Evolutionary conservation across 2,797 vertebrate species (phyloP).

Genomic region (Enteromius radiatus): DNA sequence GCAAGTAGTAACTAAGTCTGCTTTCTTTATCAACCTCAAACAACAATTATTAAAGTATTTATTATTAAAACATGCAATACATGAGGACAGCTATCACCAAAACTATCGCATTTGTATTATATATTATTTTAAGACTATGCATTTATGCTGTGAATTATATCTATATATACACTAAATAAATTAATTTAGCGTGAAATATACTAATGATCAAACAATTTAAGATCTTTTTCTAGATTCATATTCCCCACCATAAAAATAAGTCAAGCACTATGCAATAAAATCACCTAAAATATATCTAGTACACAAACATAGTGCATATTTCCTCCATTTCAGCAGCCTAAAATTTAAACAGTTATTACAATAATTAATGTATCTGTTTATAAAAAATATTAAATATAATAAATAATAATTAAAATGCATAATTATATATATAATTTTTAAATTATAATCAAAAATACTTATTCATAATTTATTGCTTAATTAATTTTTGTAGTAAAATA

Average conservation of each 20-base stretch:
- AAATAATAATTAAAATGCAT: neutral
- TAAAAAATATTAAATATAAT: neutral
- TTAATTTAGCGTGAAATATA: neutral
- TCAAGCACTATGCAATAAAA: neutral
- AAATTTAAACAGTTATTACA: neutral
- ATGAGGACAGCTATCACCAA: neutral
- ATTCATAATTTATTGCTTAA: neutral
- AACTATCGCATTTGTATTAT: neutral
- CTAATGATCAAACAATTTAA: neutral
- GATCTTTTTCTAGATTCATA: neutral
- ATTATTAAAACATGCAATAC: neutral
- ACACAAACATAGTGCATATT: neutral
- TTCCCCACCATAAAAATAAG: neutral
- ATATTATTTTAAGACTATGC: no score
- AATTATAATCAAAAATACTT: neutral
- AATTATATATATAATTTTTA: neutral
- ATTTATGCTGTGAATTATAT: neutral
- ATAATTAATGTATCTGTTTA: neutral
- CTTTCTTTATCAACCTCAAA: neutral
- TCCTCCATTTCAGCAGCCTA: neutral
- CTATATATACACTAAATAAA: neutral
- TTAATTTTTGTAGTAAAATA: slow-evolving; percentile 21
- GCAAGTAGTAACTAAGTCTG: neutral
- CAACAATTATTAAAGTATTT: neutral
- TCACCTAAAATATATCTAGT: neutral